A percentile compares a stretch with the other conserved stretches of the same genome.
Conservation (phyloP, 2,797 vertebrate species). For the Cossypha niveicapilla region DNA sequence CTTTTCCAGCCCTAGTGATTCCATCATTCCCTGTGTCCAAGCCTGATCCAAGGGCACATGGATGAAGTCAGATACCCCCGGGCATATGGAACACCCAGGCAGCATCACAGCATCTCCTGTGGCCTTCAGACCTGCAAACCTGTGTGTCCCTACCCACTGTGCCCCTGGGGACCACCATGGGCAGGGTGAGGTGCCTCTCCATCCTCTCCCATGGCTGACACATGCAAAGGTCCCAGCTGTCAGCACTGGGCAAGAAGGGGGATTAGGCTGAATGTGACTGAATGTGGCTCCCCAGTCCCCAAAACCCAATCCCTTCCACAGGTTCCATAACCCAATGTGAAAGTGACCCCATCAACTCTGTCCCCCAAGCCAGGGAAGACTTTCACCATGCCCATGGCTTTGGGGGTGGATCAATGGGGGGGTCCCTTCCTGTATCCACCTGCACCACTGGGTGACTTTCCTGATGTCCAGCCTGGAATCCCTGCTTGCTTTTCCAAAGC, state of each 20-base stretch:
- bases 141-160: background rate
- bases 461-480: background rate
- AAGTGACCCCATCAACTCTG: background rate
- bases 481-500: background rate
- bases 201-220: background rate
- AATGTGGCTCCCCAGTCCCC: background rate
- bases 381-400: rapidly evolving
- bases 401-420: rapidly evolving
- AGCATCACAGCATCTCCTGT: background rate
- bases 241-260: background rate
- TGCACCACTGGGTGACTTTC: background rate
- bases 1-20: background rate
- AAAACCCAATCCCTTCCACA: background rate
- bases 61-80: background rate
- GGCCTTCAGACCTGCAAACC: background rate
- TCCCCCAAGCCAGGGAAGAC: background rate
- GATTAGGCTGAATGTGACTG: background rate
- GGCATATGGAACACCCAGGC: background rate
- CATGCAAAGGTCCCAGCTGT: background rate
- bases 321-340: background rate
- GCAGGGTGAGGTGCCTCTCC: background rate
- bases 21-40: background rate
- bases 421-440: background rate
- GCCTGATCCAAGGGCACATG: background rate
- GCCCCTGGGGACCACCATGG: rapidly evolving